Evolutionary conservation across 2,888 invertebrate genomes (phyloP), one percentile per base, ranked within the genome.

Genomic region (Tricholauxania praeusta): DNA sequence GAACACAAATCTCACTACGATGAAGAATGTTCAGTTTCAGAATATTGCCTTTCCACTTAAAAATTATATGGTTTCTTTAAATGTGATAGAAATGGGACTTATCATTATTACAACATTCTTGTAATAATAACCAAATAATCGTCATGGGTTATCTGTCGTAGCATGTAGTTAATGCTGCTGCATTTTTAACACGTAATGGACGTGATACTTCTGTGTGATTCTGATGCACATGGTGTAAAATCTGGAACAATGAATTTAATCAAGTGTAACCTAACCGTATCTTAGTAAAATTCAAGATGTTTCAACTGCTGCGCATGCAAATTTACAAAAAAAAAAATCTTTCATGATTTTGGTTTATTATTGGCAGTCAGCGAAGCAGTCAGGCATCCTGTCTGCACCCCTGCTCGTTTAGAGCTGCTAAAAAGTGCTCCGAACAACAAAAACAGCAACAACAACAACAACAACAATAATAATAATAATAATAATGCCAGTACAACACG

Each of bases 371-470:
- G 19, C 53, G 62, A 39, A 53, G 70, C 70, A 70, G 52, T 70
- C 53, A 51, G 57, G 68, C 68, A 49, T 68, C 49, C 48, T 59
- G 68, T 68, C 59, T 68, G 68, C 68, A 57, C 67, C 47, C 67
- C 47, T 55, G 19, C 49, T 14, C 14, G n/a, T 59, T 68, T 47
- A 15, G 15, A 49, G 32, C 19, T 66, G 66, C 39, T 66, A 66
- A 66, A 48, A 57, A 28, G 15, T 48, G 63, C 63, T 48, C 15
- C 47, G 48, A 63, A 63, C 47, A 28, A 47, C 47, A 69, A 39
- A 12, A 32, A 60, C 2, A 48, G 15, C 12, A 62, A 17, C 57
- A 52, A 60, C 17, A n/a, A 49, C 47, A 67, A 39, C 53, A 49
- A 53, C 68, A 69, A 28, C 51, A 69, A 51, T 47, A 68, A 28